phyloP scores from a whole-genome alignment of 2,113 vertebrate genomes.

The Sylvia atricapilla region DNA sequence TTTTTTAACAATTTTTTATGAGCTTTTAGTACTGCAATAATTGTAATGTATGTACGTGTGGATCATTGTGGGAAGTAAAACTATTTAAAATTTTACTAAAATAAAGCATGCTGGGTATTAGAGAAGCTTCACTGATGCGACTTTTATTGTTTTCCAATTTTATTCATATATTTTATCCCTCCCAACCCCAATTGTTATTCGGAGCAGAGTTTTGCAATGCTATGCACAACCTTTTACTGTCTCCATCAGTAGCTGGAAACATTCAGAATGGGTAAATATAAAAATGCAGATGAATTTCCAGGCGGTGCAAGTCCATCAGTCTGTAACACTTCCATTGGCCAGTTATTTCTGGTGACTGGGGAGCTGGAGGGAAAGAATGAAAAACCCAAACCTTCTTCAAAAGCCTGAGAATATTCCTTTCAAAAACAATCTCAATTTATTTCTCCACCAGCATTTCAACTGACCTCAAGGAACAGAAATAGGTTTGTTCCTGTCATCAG shows the following conservation, averaged over 20 bases:
- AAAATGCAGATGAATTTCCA: not conserved
- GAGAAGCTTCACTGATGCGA: not conserved
- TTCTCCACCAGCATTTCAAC: not conserved
- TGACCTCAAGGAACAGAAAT: not conserved
- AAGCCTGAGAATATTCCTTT: not conserved
- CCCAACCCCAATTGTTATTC: not conserved
- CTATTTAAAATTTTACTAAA: not conserved
- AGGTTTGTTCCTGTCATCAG: not conserved
- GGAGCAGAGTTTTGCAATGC: not conserved
- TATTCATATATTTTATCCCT: not conserved
- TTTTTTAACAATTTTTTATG: not conserved
- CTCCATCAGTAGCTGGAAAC: not conserved
- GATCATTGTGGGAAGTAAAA: not conserved
- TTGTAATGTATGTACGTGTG: not conserved
- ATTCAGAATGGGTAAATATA: not conserved
- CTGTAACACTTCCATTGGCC: not conserved
- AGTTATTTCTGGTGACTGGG: not conserved
- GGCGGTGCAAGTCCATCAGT: not conserved
- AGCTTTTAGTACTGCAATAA: not conserved
- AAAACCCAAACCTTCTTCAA: not conserved
- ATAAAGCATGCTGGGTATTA: not conserved
- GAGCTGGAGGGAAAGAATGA: not conserved
- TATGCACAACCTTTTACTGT: not conserved
- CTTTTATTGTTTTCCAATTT: not conserved
- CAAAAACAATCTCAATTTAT: not conserved